These are phyloP conservation scores for Argya squamiceps DNA, from an alignment of 2,797 vertebrate genomes.

Conservation along the genomic window DNA sequence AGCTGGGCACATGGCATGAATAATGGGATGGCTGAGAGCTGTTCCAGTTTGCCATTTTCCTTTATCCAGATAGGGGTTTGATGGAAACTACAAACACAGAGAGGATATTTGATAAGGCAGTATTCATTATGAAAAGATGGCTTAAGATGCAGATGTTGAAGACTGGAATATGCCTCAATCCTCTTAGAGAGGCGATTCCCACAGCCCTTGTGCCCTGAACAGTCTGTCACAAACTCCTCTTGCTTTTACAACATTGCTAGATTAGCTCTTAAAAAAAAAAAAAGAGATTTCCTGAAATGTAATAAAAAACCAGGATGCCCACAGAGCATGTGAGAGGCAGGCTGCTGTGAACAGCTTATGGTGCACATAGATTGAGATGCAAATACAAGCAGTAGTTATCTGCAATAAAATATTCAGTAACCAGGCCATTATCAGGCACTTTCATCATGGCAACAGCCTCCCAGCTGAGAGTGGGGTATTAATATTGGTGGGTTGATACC, in stretches of 20 bases:
- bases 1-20: background rate
- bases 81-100: background rate
- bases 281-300: background rate
- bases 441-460: background rate
- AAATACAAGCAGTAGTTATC: background rate
- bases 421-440: background rate
- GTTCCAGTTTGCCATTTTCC: background rate
- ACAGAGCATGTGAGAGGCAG: background rate
- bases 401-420: background rate
- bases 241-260: background rate
- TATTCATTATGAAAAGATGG: background rate
- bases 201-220: background rate
- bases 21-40: background rate
- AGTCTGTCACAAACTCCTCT: background rate
- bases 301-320: background rate
- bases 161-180: background rate
- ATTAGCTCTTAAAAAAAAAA: background rate
- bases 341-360: background rate
- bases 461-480: background rate
- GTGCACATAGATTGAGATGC: fast-evolving
- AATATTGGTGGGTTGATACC: background rate
- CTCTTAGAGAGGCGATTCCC: conserved; percentile 26
- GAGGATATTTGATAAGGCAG: background rate
- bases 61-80: background rate
- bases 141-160: background rate